A percentile compares a stretch with the other conserved stretches of the same genome.
phyloP scores from a whole-genome alignment of 2,797 vertebrate genomes.

The Poeciliopsis presidionis region DNA sequence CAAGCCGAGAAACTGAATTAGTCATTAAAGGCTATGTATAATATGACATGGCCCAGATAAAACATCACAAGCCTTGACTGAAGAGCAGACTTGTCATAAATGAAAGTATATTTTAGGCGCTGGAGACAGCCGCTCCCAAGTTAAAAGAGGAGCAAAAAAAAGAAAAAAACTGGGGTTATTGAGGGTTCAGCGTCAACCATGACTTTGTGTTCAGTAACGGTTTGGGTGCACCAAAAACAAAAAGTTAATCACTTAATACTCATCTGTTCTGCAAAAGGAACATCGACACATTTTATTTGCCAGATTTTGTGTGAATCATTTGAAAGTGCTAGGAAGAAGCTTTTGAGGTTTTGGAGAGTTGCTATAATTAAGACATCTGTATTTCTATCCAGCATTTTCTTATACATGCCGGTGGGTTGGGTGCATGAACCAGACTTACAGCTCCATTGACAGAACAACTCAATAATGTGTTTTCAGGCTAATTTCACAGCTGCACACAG shows the following conservation, averaged over 20 bases:
- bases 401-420: constrained; percentile 17
- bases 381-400: constrained; percentile 12
- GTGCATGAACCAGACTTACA: constrained; percentile 10
- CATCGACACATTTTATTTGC: constrained; percentile 32
- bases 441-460: constrained; percentile 15
- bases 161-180: constrained; percentile 58
- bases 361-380: constrained; percentile 51
- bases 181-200: constrained; percentile 59
- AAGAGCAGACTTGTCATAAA: constrained; percentile 74
- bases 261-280: constrained; percentile 17
- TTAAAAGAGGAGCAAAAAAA: constrained; percentile 15
- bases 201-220: constrained; percentile 27
- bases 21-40: constrained; percentile 77
- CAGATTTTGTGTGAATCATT: constrained; percentile 48
- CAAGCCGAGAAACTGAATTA: constrained; percentile 75
- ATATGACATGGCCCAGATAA: constrained; percentile 78
- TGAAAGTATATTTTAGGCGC: constrained; percentile 66
- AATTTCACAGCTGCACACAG: constrained; percentile 2
- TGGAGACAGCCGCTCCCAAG: constrained; percentile 51
- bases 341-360: constrained; percentile 21
- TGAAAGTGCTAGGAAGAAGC: constrained; percentile 39
- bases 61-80: constrained; percentile 69
- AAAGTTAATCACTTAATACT: constrained; percentile 20
- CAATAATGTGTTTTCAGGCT: constrained; percentile 1
- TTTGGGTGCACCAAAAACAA: constrained; percentile 48